These are phyloP conservation scores for Channa argus DNA, from an alignment of 2,113 vertebrate genomes.

Conservation along the genomic window DNA sequence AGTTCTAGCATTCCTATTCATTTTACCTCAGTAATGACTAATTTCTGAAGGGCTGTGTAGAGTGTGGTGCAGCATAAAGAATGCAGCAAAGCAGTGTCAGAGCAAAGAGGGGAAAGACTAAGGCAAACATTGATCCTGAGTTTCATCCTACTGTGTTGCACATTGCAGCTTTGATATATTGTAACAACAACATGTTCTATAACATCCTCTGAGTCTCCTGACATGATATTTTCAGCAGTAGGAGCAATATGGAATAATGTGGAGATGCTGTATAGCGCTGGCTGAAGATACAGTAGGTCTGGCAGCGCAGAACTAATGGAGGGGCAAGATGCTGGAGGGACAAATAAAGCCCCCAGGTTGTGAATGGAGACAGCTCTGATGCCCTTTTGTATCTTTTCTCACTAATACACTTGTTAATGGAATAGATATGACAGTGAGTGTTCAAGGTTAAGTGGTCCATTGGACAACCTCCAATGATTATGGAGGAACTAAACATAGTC, in stretches of 20 bases:
- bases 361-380: neutral
- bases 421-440: slow-evolving; percentile 21
- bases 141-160: too few species aligned
- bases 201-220: neutral
- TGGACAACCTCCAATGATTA: slow-evolving; percentile 16
- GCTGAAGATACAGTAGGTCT: neutral
- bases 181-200: too few species aligned
- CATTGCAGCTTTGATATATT: too few species aligned
- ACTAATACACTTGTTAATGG: slow-evolving; percentile 21
- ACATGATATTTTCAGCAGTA: neutral
- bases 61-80: too few species aligned
- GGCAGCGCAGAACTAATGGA: slow-evolving; percentile 23
- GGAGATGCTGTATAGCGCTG: neutral
- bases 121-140: too few species aligned
- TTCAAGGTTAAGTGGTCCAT: slow-evolving; percentile 13
- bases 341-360: neutral
- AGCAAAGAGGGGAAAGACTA: too few species aligned
- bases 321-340: neutral
- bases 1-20: too few species aligned
- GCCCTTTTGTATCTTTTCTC: slow-evolving; percentile 7
- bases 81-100: too few species aligned
- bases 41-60: too few species aligned
- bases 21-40: too few species aligned
- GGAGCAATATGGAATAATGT: neutral
- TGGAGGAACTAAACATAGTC: slow-evolving; percentile 11